These are phyloP conservation scores for Nicator chloris DNA, from an alignment of 2,113 vertebrate genomes.

Conservation along the genomic window DNA sequence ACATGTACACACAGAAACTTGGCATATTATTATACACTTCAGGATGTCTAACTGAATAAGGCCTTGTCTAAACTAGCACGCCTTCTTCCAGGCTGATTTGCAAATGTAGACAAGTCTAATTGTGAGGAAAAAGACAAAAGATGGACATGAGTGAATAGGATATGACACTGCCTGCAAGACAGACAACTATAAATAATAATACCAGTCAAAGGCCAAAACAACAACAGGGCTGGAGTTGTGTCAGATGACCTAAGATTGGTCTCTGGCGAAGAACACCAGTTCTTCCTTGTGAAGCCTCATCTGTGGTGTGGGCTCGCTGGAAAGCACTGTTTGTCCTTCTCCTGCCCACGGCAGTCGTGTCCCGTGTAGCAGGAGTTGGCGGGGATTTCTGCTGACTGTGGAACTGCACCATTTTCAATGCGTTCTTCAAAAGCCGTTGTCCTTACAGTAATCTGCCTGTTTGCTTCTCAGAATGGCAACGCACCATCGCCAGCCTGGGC, in stretches of 20 bases:
- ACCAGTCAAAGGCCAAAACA: not conserved
- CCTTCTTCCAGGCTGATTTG: not conserved
- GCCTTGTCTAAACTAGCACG: not conserved
- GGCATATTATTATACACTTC: not conserved
- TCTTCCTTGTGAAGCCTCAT: not conserved
- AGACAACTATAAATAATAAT: not conserved
- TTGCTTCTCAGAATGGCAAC: not conserved
- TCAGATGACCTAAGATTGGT: not conserved
- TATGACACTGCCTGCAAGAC: not conserved
- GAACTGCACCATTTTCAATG: not conserved
- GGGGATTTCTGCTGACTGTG: not conserved
- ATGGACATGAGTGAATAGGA: not conserved
- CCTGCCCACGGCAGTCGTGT: not conserved
- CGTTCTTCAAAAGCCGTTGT: not conserved
- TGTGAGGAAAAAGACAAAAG: not conserved
- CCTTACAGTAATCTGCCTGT: not conserved
- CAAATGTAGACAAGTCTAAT: not conserved
- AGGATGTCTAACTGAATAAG: not conserved
- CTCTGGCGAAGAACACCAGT: not conserved
- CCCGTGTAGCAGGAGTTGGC: rapidly evolving
- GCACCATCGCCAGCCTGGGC: not conserved
- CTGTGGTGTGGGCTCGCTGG: not conserved
- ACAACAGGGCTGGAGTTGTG: not conserved
- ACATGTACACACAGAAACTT: not conserved
- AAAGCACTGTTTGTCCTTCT: not conserved